phyloP scores from a whole-genome alignment of 2,113 vertebrate species.

The Nibea albiflora region DNA sequence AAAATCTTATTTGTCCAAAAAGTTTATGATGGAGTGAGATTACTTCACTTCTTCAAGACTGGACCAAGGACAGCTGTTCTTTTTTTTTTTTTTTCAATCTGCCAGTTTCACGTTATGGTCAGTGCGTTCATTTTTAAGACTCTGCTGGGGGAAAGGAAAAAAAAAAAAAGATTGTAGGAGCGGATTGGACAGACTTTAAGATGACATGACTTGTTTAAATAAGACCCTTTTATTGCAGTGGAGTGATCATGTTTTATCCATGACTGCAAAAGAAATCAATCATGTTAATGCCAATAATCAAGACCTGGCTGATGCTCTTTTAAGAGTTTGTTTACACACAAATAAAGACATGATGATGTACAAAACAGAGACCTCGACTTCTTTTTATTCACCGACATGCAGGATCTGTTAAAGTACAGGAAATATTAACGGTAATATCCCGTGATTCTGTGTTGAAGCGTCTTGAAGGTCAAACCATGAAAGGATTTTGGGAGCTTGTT shows the following conservation, averaged over 20 bases:
- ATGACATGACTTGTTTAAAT: constrained; percentile 31
- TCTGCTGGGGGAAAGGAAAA: not conserved
- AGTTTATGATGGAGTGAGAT: constrained; percentile 4
- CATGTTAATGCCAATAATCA: constrained; percentile 75
- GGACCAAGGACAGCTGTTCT: constrained; percentile 7
- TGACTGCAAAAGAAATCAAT: constrained; percentile 68
- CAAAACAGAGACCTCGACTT: not conserved
- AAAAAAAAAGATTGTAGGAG: constrained; percentile 14
- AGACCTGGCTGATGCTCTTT: constrained; percentile 77
- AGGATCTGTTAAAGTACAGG: not conserved
- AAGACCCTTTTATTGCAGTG: constrained; percentile 42
- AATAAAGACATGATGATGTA: constrained; percentile 82
- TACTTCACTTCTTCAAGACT: constrained; percentile 5
- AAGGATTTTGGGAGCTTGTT: not conserved
- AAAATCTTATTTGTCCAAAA: constrained; percentile 27
- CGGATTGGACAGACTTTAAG: constrained; percentile 1
- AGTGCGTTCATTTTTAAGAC: constrained; percentile 16
- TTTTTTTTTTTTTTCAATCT: constrained; percentile 24
- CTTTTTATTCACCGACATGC: not conserved
- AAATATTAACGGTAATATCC: not conserved
- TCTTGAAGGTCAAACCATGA: not conserved
- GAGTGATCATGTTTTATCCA: constrained; percentile 72
- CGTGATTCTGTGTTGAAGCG: not conserved
- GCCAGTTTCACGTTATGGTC: constrained; percentile 17
- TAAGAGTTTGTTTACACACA: constrained; percentile 84